These are phyloP conservation scores for Cavia porcellus DNA, from an alignment of 2,113 vertebrate species.

Conservation along the genomic window DNA sequence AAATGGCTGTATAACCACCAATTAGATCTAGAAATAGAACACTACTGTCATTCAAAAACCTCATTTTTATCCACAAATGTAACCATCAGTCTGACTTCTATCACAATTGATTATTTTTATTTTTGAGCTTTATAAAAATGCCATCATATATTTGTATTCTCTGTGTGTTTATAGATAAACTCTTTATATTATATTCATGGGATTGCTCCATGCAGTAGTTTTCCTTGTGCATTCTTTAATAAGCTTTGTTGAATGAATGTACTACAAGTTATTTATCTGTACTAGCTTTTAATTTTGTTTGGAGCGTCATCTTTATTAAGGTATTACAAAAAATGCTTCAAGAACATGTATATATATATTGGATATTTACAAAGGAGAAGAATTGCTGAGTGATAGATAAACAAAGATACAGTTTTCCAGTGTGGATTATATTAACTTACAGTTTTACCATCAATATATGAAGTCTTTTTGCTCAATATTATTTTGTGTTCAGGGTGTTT, in stretches of 20 bases:
- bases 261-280: neutral
- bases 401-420: neutral
- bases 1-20: neutral
- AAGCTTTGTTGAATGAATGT: neutral
- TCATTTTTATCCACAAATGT: neutral
- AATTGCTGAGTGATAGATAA: neutral
- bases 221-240: neutral
- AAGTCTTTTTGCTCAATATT: neutral
- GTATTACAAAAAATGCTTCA: neutral
- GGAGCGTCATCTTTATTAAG: neutral
- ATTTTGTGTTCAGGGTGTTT: neutral
- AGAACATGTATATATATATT: neutral
- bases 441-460: neutral
- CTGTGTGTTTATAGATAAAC: neutral
- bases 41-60: neutral
- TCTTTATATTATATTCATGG: neutral
- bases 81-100: neutral
- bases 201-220: neutral
- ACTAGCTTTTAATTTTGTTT: neutral
- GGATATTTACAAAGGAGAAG: neutral
- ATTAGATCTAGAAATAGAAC: constrained; percentile 27
- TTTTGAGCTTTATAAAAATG: constrained; percentile 20
- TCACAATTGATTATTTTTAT: neutral
- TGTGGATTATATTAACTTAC: neutral
- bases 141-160: neutral